Percentiles rank a stretch among this genome's conserved stretches.
Evolutionary conservation across 1,140 invertebrate genomes (phyloP).

Genomic region (Trachymyrmex septentrionalis): DNA sequence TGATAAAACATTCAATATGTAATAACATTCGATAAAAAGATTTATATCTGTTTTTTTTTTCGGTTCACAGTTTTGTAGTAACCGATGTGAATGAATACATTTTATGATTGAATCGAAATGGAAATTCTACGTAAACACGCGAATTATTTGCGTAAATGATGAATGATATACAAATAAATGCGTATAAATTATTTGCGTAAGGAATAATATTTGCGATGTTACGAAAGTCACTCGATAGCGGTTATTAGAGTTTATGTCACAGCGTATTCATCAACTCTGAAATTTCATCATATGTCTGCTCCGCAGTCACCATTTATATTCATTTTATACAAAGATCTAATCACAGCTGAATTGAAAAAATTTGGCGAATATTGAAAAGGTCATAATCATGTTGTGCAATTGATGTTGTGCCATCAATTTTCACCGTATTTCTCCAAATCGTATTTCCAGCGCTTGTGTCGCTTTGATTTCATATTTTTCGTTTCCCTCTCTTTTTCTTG

Average conservation of each 20-base stretch:
- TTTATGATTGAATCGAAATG: neutral
- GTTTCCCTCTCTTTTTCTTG: neutral
- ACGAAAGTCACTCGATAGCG: neutral
- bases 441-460: neutral
- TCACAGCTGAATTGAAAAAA: conserved; percentile 22
- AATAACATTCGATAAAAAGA: neutral
- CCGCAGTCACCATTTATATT: neutral
- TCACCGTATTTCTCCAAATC: conserved; percentile 22
- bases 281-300: neutral
- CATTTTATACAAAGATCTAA: neutral
- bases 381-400: conserved; percentile 1
- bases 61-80: neutral
- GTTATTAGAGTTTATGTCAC: neutral
- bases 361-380: conserved; percentile 21
- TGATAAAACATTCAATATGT: neutral
- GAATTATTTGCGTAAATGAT: conserved; percentile 20
- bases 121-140: conserved; percentile 4
- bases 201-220: neutral
- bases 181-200: conserved; percentile 23
- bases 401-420: conserved; percentile 35
- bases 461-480: conserved; percentile 51
- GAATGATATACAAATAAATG: conserved; percentile 5
- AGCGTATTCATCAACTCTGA: neutral
- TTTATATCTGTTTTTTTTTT: neutral
- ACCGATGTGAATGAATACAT: neutral